Base-by-base conservation (phyloP, 2,797 vertebrate genomes). In the Etheostoma nigrum region DNA sequence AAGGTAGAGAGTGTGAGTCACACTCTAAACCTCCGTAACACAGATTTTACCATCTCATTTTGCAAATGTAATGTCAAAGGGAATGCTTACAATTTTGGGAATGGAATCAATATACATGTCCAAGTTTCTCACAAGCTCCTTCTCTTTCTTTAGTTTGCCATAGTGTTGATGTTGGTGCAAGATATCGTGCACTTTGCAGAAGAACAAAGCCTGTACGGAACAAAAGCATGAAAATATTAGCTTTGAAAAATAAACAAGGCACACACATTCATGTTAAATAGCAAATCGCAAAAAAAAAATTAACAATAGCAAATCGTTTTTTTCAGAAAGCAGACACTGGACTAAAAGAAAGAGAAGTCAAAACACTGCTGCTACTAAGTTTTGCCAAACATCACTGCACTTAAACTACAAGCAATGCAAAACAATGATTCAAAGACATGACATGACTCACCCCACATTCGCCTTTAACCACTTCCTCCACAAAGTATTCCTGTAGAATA, bases 181-280 rank as follows among this genome's bases (percentile, higher is more conserved):
- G 58, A 93, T 55, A 0, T 40, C 0, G 0, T 79, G 0, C n/a
- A 82, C 91, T 77, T 82, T 86, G 88, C 94, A 95, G 83, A 93
- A 94, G 77, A 91, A 90, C 0, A 1, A 7, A 0, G n/a, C 1
- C 92, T 95, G 74, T 62, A 68, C 2, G 9, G 45, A 48, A 72
- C 18, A 79, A 0, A 54, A 75, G 5, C 2, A 21, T 40, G 10
- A 40, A 66, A 0, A 10, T 12, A 44, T 69, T 5, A 33, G 51
- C 18, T 15, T 40, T 57, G 7, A 19, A 27, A 23, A 27, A 52
- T 10, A 44, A 33, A 67, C 2, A 3, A 49, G 16, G 5, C 12
- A 54, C 13, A 5, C 3, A 55, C 15, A 21, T 6, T 21, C 1
- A 40, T 40, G 30, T 21, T 13, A 55, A 48, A 62, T 27, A 19